Percentiles rank a stretch among this genome's conserved stretches.
Conservation (phyloP, 2,888 invertebrate species). For the Nomada goodeniana region DNA sequence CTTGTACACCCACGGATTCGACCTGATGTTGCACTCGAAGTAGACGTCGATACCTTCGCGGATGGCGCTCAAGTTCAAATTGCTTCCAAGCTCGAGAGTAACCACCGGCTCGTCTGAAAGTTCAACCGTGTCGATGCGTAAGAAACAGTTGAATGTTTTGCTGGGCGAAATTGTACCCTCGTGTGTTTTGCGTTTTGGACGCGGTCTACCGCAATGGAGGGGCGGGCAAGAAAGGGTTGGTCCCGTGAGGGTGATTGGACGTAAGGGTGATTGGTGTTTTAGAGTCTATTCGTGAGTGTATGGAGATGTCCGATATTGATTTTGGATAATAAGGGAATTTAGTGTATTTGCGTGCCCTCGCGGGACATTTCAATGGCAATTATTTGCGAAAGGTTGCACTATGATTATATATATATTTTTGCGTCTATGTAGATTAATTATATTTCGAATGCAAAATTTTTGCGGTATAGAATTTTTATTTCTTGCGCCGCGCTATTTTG, state of each 20-base stretch:
- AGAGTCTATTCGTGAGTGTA: neutral
- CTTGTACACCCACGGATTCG: constrained; percentile 93
- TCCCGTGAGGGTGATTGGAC: neutral
- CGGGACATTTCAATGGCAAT: neutral
- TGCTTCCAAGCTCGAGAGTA: constrained; percentile 92
- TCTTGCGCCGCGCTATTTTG: too few species aligned
- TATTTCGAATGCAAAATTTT: too few species aligned
- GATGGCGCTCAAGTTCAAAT: constrained; percentile 91
- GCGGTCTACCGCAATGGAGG: neutral
- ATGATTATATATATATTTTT: too few species aligned
- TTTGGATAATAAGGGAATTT: neutral
- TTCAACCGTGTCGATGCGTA: constrained; percentile 18
- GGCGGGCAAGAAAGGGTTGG: neutral
- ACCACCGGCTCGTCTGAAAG: constrained; percentile 93
- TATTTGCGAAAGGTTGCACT: neutral
- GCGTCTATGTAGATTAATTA: too few species aligned
- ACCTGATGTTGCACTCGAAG: constrained; percentile 95
- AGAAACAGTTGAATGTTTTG: constrained; percentile 24
- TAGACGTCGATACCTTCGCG: constrained; percentile 96
- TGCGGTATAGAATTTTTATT: too few species aligned
- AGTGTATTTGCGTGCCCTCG: neutral
- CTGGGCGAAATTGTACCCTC: neutral
- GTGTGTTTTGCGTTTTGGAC: neutral
- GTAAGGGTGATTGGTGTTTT: neutral
- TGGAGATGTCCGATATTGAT: neutral